These are phyloP conservation scores for Calliphora vomitoria DNA, from an alignment of 2,888 invertebrate genomes.

Conservation along the genomic window DNA sequence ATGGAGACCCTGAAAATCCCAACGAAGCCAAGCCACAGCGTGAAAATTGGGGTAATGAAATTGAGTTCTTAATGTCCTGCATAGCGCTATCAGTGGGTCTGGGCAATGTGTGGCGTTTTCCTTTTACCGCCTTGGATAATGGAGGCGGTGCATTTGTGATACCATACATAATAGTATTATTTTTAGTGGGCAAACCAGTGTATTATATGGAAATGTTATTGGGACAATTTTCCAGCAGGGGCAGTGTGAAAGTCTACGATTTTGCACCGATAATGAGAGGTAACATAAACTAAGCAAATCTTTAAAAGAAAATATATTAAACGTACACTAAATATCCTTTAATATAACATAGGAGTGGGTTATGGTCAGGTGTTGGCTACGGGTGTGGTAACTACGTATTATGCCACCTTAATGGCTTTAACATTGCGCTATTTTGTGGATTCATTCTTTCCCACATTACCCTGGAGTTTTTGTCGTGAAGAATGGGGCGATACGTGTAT, in stretches of 20 bases:
- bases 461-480: constrained; percentile 87
- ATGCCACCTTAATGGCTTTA: constrained; percentile 88
- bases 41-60: constrained; percentile 86
- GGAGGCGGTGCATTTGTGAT: constrained; percentile 89
- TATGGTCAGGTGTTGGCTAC: constrained; percentile 86
- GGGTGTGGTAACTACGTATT: constrained; percentile 87
- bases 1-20: constrained; percentile 12
- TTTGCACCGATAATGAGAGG: constrained; percentile 89
- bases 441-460: constrained; percentile 87
- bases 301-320: too few species aligned
- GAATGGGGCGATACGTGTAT: constrained; percentile 85
- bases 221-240: constrained; percentile 90
- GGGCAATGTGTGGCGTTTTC: constrained; percentile 89
- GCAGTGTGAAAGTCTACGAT: constrained; percentile 88
- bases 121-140: constrained; percentile 88
- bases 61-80: constrained; percentile 88
- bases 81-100: constrained; percentile 87
- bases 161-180: constrained; percentile 88
- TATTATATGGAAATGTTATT: constrained; percentile 90
- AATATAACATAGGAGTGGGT: constrained; percentile 85
- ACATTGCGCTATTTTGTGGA: constrained; percentile 87
- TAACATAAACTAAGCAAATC: constrained; percentile 76
- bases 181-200: constrained; percentile 88
- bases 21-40: constrained; percentile 69
- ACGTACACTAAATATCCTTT: too few species aligned